phyloP scores from a whole-genome alignment of 1,140 invertebrate species.

The Drosophila miranda region DNA sequence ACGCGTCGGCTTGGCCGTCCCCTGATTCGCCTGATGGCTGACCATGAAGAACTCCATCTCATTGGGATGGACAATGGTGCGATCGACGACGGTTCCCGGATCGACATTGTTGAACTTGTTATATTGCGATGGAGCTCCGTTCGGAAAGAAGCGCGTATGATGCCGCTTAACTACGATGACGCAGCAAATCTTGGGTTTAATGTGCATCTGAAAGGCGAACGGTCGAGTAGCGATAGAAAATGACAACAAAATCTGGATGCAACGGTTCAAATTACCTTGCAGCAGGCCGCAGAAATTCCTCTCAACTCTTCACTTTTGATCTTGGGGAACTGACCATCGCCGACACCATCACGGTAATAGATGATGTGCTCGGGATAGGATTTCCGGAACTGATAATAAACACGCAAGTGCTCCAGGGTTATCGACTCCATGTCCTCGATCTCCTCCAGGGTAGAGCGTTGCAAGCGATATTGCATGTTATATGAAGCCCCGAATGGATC shows the following conservation, averaged over 20 bases:
- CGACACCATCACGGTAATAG: slow-evolving; percentile 94
- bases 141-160: slow-evolving; percentile 50
- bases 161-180: slow-evolving; percentile 91
- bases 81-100: too few species aligned
- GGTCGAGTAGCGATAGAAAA: not conserved
- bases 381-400: slow-evolving; percentile 47
- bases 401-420: too few species aligned
- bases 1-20: too few species aligned
- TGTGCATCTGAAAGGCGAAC: slow-evolving; percentile 27
- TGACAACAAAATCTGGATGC: not conserved
- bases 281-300: slow-evolving; percentile 51
- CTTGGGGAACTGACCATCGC: slow-evolving; percentile 91
- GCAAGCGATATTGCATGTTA: too few species aligned
- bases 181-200: slow-evolving; percentile 88
- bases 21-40: too few species aligned
- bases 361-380: slow-evolving; percentile 86
- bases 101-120: too few species aligned
- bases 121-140: too few species aligned
- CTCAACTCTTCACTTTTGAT: slow-evolving; percentile 82
- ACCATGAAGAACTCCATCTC: too few species aligned
- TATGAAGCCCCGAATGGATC: too few species aligned
- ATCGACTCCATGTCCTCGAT: too few species aligned
- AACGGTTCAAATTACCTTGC: slow-evolving; percentile 37
- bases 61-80: too few species aligned
- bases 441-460: too few species aligned